Conservation (phyloP, 2,113 vertebrate species). For the Otolemur garnettii region DNA sequence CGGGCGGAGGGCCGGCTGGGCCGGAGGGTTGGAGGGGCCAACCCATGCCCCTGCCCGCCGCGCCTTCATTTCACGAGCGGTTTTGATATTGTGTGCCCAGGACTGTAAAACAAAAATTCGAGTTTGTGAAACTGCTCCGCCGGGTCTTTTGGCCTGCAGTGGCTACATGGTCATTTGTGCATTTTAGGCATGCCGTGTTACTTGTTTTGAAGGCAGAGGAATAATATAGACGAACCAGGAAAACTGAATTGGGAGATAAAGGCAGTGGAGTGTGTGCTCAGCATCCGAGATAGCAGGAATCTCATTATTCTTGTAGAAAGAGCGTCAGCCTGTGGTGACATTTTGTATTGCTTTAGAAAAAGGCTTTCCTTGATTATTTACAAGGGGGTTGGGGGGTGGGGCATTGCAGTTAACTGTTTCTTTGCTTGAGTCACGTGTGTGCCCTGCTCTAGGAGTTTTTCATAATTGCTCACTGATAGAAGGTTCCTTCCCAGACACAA, state of each 20-base stretch:
- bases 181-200: slow-evolving; percentile 28
- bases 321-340: slow-evolving; percentile 91
- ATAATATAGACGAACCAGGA: slow-evolving; percentile 54
- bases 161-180: not conserved
- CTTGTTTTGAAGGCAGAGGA: slow-evolving; percentile 70
- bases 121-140: not conserved
- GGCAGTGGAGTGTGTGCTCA: slow-evolving; percentile 79
- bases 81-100: not conserved
- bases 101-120: not conserved
- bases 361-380: slow-evolving; percentile 69
- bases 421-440: slow-evolving; percentile 43
- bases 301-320: slow-evolving; percentile 89
- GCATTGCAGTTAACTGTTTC: slow-evolving; percentile 74
- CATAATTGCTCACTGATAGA: not conserved
- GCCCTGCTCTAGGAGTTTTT: not conserved
- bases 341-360: slow-evolving; percentile 86
- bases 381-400: slow-evolving; percentile 51
- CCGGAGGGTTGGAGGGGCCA: not conserved
- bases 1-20: not conserved
- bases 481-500: not conserved
- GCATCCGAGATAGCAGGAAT: slow-evolving; percentile 50
- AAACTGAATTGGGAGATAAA: slow-evolving; percentile 78
- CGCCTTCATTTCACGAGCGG: slow-evolving; percentile 21
- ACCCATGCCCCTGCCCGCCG: not conserved
- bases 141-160: not conserved